Percentiles rank a stretch among this genome's conserved stretches.
Conservation (phyloP, 2,797 vertebrate genomes). For the Fistularia commersonii region DNA sequence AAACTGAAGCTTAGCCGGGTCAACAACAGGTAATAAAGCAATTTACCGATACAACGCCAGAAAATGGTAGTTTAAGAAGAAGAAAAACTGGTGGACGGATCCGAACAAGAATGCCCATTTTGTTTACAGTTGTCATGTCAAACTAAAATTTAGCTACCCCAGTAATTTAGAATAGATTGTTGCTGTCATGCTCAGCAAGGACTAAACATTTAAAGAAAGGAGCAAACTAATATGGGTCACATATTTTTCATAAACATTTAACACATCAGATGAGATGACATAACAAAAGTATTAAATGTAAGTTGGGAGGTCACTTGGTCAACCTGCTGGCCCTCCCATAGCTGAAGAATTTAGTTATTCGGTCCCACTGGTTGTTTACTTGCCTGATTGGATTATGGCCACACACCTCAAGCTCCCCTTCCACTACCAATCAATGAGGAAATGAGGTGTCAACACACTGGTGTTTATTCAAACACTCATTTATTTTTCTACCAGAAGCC, state of each 20-base stretch:
- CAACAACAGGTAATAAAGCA: constrained; percentile 76
- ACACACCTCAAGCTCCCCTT: constrained; percentile 73
- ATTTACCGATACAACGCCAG: constrained; percentile 69
- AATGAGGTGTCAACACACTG: constrained; percentile 80
- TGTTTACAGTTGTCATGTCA: not conserved
- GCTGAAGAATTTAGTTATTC: constrained; percentile 56
- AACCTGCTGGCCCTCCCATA: constrained; percentile 23
- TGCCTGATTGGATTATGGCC: constrained; percentile 79
- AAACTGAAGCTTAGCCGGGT: constrained; percentile 72
- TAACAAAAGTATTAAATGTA: constrained; percentile 4
- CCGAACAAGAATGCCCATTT: not conserved
- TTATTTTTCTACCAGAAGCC: constrained; percentile 75
- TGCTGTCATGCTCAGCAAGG: too few species aligned
- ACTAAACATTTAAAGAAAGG: not conserved
- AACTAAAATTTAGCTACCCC: too few species aligned
- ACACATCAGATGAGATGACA: constrained; percentile 4
- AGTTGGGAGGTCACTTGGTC: constrained; percentile 13
- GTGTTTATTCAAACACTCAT: constrained; percentile 76
- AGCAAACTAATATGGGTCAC: not conserved
- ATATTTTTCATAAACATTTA: constrained; percentile 3
- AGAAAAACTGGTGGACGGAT: too few species aligned
- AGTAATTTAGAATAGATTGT: too few species aligned
- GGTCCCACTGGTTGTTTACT: constrained; percentile 66
- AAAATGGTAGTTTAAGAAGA: constrained; percentile 14
- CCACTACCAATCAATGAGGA: constrained; percentile 79